A percentile compares a stretch with the other conserved stretches of the same genome.
Evolutionary conservation across 2,113 vertebrate genomes (phyloP).

Genomic region (Ciconia maguari): DNA sequence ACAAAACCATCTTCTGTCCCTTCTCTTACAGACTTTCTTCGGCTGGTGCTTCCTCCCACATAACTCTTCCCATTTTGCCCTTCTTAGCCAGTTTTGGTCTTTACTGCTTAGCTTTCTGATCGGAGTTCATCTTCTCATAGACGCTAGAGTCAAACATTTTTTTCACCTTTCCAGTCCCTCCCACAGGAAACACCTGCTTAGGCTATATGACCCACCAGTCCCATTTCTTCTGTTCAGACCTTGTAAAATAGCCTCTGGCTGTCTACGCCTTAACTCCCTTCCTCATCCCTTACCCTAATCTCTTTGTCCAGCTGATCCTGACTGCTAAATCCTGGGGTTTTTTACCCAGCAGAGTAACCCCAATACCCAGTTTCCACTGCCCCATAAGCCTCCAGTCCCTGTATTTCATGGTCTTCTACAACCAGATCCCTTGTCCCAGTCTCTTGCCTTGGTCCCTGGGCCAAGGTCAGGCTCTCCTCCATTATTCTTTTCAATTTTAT

Average conservation of each 20-base stretch:
- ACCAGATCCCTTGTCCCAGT: not conserved
- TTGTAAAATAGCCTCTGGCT: not conserved
- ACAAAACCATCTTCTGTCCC: not conserved
- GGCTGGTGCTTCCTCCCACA: not conserved
- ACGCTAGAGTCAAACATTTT: not conserved
- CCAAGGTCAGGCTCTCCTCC: not conserved
- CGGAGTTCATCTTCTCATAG: not conserved
- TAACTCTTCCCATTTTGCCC: not conserved
- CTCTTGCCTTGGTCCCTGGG: not conserved
- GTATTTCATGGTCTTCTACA: not conserved
- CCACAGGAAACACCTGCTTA: not conserved
- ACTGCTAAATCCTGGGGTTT: not conserved
- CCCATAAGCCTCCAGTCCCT: not conserved
- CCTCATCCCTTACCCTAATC: not conserved
- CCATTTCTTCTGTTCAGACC: not conserved
- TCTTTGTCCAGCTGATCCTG: not conserved
- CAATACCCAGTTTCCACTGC: not conserved
- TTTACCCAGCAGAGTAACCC: not conserved
- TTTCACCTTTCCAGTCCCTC: not conserved
- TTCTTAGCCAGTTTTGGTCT: not conserved
- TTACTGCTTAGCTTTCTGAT: not conserved
- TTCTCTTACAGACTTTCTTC: not conserved
- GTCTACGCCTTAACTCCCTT: not conserved
- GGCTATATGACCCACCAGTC: not conserved
- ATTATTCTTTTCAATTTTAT: not conserved